Evolutionary conservation across 2,888 invertebrate species (phyloP).

Genomic region (Agriopis marginaria): DNA sequence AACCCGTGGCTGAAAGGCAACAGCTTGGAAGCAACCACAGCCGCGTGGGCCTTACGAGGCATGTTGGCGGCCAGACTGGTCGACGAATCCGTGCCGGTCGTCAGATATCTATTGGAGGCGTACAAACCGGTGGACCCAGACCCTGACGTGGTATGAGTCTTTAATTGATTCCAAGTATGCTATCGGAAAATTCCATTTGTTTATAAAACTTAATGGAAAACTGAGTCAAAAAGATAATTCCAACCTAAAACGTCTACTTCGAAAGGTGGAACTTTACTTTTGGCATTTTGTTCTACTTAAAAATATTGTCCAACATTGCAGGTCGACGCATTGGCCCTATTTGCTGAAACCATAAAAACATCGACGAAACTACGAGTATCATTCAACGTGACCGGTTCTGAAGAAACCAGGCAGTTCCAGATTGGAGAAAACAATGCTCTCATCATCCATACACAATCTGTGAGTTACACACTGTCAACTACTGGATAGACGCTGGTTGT

Average conservation of each 20-base stretch:
- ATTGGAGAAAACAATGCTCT: conserved; percentile 92
- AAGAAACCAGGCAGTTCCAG: conserved; percentile 87
- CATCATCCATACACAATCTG: conserved; percentile 93
- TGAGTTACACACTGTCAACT: conserved; percentile 62
- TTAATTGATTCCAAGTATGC: not conserved
- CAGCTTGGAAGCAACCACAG: conserved; percentile 90
- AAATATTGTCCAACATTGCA: conserved; percentile 46
- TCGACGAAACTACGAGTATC: conserved; percentile 73
- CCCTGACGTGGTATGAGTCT: conserved; percentile 71
- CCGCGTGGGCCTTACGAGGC: conserved; percentile 94
- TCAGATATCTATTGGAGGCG: conserved; percentile 70
- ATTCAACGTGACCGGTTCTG: conserved; percentile 73
- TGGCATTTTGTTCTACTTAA: not conserved
- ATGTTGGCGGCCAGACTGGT: conserved; percentile 78
- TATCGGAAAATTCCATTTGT: not conserved
- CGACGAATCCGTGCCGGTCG: conserved; percentile 73
- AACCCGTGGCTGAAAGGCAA: conserved; percentile 78
- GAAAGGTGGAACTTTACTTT: not conserved
- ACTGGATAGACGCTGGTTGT: not conserved
- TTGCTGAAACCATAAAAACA: conserved; percentile 67
- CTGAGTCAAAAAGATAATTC: too few relatives aligned
- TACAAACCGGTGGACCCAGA: conserved; percentile 67
- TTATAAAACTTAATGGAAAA: too few relatives aligned
- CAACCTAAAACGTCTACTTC: not conserved
- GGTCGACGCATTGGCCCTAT: conserved; percentile 82